These are phyloP conservation scores for Cydia amplana DNA, from an alignment of 1,140 invertebrate species.

Conservation along the genomic window DNA sequence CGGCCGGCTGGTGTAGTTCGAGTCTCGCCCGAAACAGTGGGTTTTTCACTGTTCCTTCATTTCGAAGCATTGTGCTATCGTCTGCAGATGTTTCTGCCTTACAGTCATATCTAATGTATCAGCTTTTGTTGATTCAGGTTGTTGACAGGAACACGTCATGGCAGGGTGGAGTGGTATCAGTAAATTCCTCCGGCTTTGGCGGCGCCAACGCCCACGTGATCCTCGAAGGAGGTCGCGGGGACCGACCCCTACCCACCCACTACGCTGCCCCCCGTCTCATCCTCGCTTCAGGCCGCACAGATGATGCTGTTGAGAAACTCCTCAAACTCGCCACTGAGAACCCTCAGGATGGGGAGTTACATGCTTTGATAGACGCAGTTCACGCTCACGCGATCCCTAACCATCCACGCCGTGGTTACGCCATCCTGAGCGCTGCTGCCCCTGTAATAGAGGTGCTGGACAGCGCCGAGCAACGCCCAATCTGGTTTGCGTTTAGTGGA, in stretches of 20 bases:
- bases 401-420: slow-evolving; percentile 95
- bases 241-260: slow-evolving; percentile 71
- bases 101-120: no score
- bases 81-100: no score
- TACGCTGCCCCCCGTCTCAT: slow-evolving; percentile 84
- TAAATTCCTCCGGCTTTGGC: slow-evolving; percentile 99
- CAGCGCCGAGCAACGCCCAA: no score
- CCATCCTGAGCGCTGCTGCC: slow-evolving; percentile 82
- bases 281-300: slow-evolving; percentile 80
- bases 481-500: no score
- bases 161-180: slow-evolving; percentile 90
- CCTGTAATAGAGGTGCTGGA: no score
- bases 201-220: slow-evolving; percentile 97
- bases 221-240: slow-evolving; percentile 82
- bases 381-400: slow-evolving; percentile 88
- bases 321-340: slow-evolving; percentile 83
- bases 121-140: slow-evolving; percentile 77
- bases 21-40: no score
- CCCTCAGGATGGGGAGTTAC: slow-evolving; percentile 89
- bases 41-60: no score
- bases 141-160: slow-evolving; percentile 90
- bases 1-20: no score
- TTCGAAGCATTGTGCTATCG: no score
- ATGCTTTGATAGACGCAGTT: no score
- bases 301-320: no score